Evolutionary conservation across 2,888 invertebrate genomes (phyloP), one percentile per base, ranked within the genome.

Genomic region (Eupelmus urozonus): DNA sequence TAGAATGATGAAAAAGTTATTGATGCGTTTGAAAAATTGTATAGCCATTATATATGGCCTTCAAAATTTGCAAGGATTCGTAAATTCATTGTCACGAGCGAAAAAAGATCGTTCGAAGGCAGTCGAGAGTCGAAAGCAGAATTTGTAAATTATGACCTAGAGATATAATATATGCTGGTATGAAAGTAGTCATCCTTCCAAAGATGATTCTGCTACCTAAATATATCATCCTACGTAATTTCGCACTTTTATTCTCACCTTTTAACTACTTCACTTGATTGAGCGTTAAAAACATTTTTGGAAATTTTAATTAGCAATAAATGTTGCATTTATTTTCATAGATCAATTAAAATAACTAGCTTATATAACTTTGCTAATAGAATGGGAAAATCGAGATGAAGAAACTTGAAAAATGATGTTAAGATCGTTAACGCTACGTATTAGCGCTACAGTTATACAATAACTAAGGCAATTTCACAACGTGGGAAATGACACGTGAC

Each of bases 131-230:
- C 4, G 23, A n/a, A 18, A 7, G 23, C 20, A 23, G 40, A 3
- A 40, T 29, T 67, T 67, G 42, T n/a, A 9, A 53, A 23, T 29
- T 18, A 34, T 34, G 34, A 34, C 34, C 34, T 34, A 34, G 55
- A 20, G 25, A 2, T 51, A 27, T 27, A 45, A 49, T 49, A 13
- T 29, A 45, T 27, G 13, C n/a, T 16, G 29, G 29, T 27, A 23
- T 16, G 13, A 29, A 53, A 69, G 40, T 18, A 20, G 69, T 69
- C 20, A 69, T 45, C 57, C 57, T 57, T 29, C 34, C 57, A 57
- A 59, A 5, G 57, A 27, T 59, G 45, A 27, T 27, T 57, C 20
- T 4, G 27, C 7, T 25, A 45, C 27, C 45, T 59, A 45, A 69
- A 69, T 69, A 42, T 25, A 34, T 49, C 2, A 49, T 49, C 18